Percentiles rank a stretch among this genome's conserved stretches.
Evolutionary conservation across 2,888 invertebrate genomes (phyloP).

Genomic region (Cerceris ruficornis): DNA sequence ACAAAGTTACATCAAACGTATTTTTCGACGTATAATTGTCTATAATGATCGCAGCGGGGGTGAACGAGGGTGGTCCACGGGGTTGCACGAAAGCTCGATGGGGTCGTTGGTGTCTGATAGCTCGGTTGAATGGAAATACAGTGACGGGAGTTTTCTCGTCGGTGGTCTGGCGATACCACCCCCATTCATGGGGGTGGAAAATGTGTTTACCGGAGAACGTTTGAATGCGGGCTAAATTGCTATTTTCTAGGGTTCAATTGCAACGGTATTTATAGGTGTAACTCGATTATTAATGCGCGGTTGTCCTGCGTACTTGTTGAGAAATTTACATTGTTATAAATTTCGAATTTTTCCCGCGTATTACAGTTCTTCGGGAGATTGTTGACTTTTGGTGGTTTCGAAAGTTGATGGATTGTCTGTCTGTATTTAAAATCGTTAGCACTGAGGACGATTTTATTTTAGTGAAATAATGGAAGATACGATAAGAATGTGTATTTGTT

Average conservation of each 20-base stretch:
- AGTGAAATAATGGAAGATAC: too few relatives aligned
- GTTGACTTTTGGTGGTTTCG: too few relatives aligned
- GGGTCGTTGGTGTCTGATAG: constrained; percentile 37
- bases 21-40: constrained; percentile 39
- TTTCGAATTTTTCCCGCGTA: too few relatives aligned
- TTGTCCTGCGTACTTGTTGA: too few relatives aligned
- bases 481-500: too few relatives aligned
- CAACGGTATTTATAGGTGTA: too few relatives aligned
- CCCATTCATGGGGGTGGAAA: constrained; percentile 16
- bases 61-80: neutral
- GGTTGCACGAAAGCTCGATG: constrained; percentile 3
- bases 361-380: too few relatives aligned
- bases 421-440: too few relatives aligned
- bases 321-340: too few relatives aligned
- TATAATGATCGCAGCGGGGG: constrained; percentile 28
- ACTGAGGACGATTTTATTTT: too few relatives aligned
- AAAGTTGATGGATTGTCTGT: too few relatives aligned
- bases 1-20: constrained; percentile 24
- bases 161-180: constrained; percentile 25
- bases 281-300: too few relatives aligned
- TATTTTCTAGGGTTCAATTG: constrained; percentile 19
- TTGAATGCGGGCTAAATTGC: neutral
- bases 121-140: constrained; percentile 33
- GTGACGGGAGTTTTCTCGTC: constrained; percentile 39
- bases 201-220: constrained; percentile 32